Evolutionary conservation across 2,888 invertebrate genomes (phyloP).

Genomic region (Petrophora chlorosata): DNA sequence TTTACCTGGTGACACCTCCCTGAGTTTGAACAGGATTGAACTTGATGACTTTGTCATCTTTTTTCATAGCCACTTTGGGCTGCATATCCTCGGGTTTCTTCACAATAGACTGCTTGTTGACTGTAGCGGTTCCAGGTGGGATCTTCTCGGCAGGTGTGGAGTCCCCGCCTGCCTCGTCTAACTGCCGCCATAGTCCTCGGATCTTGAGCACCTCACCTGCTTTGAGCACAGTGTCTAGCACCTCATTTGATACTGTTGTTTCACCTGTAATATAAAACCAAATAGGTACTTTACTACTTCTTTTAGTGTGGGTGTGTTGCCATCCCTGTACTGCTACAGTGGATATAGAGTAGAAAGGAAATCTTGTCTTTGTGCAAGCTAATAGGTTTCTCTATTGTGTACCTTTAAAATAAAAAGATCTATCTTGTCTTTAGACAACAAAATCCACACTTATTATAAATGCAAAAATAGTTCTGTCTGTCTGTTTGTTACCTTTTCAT

Average conservation of each 20-base stretch:
- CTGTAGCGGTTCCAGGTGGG: slow-evolving; percentile 46
- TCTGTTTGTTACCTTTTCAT: no score
- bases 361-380: no score
- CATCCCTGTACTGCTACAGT: no score
- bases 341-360: no score
- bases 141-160: slow-evolving; percentile 62
- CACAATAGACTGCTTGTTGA: slow-evolving; percentile 53
- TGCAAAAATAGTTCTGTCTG: no score
- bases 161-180: slow-evolving; percentile 73
- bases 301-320: no score
- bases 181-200: slow-evolving; percentile 90
- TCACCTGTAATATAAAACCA: slow-evolving; percentile 80
- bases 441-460: no score
- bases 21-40: slow-evolving; percentile 62
- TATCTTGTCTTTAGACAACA: no score
- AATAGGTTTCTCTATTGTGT: no score
- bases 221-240: slow-evolving; percentile 90
- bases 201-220: slow-evolving; percentile 93
- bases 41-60: slow-evolving; percentile 78
- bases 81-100: slow-evolving; percentile 64
- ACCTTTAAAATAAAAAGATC: no score
- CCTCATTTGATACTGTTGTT: slow-evolving; percentile 93
- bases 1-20: slow-evolving; percentile 67
- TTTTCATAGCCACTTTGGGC: slow-evolving; percentile 73
- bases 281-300: no score